A percentile compares a stretch with the other conserved stretches of the same genome.
These are phyloP conservation scores for Rhodeus uyekii DNA, from an alignment of 2,797 vertebrate species.

Conservation along the genomic window DNA sequence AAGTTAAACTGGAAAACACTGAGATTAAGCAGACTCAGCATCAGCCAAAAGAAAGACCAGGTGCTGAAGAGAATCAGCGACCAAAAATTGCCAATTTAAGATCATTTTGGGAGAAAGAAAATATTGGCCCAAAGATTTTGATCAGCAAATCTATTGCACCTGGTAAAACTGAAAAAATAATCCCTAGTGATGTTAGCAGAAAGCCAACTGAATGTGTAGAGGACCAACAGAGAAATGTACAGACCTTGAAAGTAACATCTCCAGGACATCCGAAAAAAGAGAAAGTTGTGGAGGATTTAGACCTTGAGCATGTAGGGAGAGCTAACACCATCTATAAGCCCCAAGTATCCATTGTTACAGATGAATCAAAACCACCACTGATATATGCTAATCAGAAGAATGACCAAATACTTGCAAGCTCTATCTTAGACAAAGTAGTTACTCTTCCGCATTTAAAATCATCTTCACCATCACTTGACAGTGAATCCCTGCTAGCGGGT, in stretches of 20 bases:
- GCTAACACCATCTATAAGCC: slow-evolving; percentile 16
- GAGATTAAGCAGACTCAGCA: slow-evolving; percentile 43
- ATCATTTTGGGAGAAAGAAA: slow-evolving; percentile 85
- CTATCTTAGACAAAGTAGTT: slow-evolving; percentile 17
- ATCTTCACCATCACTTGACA: slow-evolving; percentile 15
- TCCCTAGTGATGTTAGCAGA: slow-evolving; percentile 38
- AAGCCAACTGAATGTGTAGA: slow-evolving; percentile 23
- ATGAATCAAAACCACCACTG: neutral
- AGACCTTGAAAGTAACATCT: slow-evolving; percentile 38
- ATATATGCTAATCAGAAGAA: slow-evolving; percentile 39
- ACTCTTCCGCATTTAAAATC: slow-evolving; percentile 33
- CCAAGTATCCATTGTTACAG: neutral
- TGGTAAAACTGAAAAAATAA: slow-evolving; percentile 53
- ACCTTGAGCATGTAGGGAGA: slow-evolving; percentile 27
- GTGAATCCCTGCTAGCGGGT: neutral
- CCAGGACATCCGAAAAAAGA: slow-evolving; percentile 46
- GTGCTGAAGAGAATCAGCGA: slow-evolving; percentile 61
- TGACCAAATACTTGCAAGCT: slow-evolving; percentile 2
- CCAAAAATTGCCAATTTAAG: slow-evolving; percentile 80
- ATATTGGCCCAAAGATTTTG: slow-evolving; percentile 64
- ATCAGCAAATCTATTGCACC: slow-evolving; percentile 60
- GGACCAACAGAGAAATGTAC: slow-evolving; percentile 28
- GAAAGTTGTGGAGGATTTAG: slow-evolving; percentile 33
- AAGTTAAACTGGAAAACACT: slow-evolving; percentile 40
- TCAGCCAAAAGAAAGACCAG: slow-evolving; percentile 47